A percentile compares a stretch with the other conserved stretches of the same genome.
These are phyloP conservation scores for Drosophila azteca DNA, from an alignment of 1,140 invertebrate species.

Conservation along the genomic window DNA sequence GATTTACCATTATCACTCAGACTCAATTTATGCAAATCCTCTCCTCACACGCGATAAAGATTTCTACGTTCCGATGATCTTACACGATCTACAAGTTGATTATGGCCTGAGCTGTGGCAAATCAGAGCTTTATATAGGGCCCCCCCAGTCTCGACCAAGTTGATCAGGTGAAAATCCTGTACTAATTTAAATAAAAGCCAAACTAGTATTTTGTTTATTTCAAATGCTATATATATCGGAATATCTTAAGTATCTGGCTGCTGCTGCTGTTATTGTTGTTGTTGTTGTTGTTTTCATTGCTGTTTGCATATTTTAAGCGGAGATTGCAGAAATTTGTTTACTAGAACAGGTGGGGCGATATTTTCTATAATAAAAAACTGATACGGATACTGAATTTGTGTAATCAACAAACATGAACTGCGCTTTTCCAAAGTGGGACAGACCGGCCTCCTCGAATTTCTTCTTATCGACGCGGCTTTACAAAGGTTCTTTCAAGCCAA, in stretches of 20 bases:
- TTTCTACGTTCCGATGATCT: conserved; percentile 55
- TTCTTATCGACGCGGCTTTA: conserved; percentile 5
- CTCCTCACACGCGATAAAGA: conserved; percentile 65
- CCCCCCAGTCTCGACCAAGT: conserved; percentile 4
- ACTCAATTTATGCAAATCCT: conserved; percentile 72
- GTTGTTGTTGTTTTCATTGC: conserved; percentile 19
- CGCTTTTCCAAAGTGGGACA: conserved; percentile 18
- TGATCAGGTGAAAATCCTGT: conserved; percentile 77
- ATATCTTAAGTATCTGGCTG: conserved; percentile 56
- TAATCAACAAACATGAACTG: conserved; percentile 28
- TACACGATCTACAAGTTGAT: conserved; percentile 57
- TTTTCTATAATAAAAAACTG: conserved; percentile 8
- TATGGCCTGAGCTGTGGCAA: conserved; percentile 43
- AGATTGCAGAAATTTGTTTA: conserved; percentile 71
- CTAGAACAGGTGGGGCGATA: conserved; percentile 65
- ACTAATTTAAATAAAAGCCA: conserved; percentile 78
- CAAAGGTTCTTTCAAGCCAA: conserved; percentile 7
- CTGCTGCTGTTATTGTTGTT: conserved; percentile 43
- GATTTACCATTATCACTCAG: conserved; percentile 78
- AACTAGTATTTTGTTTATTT: conserved; percentile 83
- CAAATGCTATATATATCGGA: conserved; percentile 49
- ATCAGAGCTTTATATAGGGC: conserved; percentile 65
- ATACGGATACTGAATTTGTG: conserved; percentile 28
- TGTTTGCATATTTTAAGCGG: conserved; percentile 53
- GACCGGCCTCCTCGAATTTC: conserved; percentile 3